Base-by-base conservation (phyloP, 2,888 invertebrate genomes). In the Trisateles emortualis region DNA sequence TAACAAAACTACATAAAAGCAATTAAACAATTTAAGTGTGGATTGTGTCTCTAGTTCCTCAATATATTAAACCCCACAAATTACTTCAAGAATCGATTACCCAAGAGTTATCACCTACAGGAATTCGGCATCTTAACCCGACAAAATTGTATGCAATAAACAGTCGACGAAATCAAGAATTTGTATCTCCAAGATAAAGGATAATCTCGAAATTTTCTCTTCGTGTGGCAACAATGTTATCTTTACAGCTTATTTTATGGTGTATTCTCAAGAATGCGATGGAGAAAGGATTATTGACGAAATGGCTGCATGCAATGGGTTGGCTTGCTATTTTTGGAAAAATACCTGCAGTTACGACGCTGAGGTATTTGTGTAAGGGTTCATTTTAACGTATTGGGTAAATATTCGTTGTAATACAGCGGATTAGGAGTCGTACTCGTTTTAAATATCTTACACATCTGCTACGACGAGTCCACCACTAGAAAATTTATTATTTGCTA, bases 191-290 rank as follows among this genome's bases (percentile, higher is more conserved):
- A 10, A 22, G 57, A 63, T 68, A 51, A 55, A 52, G 36, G 44
- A 26, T 64, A 61, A 58, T 59, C 51, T 69, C 33, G 33, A 55
- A 51, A 67, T 64, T 57, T 59, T 49, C 11, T 52, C 24, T 47
- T 52, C 24, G 17, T 39, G 30, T 48, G 56, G 59, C 46, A 55
- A 69, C 49, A 52, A 17, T 60, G 52, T 64, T 69, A 67, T 70
- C 70, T 67, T 59, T 48, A 56, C 52, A 40, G 45, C 48, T 38
- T 26, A 51, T 24, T 62, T 60, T 57, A 58, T 38, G 52, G 38
- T 14, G 8, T 22, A 38, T 36, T 44, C 49, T 55, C 44, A 52
- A 63, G 63, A 68, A 68, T 42, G 45, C 35, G 52, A 49, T 48
- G 52, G 16, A 44, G 47, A 59, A 64, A 60, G 45, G 59, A 64